Evolutionary conservation across 2,797 vertebrate species (phyloP).

Genomic region (Rhinoraja longicauda): DNA sequence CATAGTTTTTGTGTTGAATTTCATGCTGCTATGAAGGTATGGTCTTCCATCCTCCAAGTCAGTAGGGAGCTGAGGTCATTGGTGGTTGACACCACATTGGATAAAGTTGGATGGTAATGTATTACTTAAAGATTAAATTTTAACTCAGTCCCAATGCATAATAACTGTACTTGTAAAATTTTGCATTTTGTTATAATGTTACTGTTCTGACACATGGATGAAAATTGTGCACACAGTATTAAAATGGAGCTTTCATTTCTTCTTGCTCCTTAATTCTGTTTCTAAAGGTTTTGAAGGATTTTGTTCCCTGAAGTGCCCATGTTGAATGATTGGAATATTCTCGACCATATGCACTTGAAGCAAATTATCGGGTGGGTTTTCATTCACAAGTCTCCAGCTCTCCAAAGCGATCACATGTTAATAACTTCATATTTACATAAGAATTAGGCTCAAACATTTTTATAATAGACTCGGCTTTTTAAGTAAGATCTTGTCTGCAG

Average conservation of each 20-base stretch:
- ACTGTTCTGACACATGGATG: neutral
- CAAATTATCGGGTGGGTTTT: neutral
- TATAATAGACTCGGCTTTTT: neutral
- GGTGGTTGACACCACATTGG: neutral
- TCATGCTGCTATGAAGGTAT: neutral
- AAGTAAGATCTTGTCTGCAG: neutral
- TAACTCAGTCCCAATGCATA: neutral
- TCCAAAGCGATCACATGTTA: neutral
- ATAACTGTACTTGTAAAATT: neutral
- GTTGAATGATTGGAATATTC: neutral
- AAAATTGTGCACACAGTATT: neutral
- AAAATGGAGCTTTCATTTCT: neutral
- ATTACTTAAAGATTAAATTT: neutral
- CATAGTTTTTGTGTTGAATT: neutral
- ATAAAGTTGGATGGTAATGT: neutral
- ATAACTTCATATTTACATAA: neutral
- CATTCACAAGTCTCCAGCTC: neutral
- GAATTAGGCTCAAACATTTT: neutral
- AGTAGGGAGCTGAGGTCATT: neutral
- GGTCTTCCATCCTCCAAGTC: neutral
- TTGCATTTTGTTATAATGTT: neutral
- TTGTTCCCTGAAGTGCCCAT: neutral
- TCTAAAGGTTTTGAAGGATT: neutral
- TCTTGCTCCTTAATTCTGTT: neutral
- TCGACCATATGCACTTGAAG: neutral